phyloP scores from a whole-genome alignment of 2,888 invertebrate genomes.

The Schizotus pectinicornis region DNA sequence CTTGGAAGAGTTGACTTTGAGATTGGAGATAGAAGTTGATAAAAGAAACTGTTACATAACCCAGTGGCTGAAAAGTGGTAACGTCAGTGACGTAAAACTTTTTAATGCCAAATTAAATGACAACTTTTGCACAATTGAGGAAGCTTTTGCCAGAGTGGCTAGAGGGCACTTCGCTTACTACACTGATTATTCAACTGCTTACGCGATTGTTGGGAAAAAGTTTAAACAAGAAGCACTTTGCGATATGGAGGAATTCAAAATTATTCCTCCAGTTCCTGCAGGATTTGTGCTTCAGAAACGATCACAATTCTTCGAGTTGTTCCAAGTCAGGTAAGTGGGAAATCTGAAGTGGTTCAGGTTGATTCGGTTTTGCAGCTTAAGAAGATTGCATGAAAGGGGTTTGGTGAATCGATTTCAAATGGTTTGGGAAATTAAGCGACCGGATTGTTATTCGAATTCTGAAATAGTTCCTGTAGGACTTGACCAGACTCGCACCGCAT shows the following conservation, averaged over 20 bases:
- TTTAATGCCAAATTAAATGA: not conserved
- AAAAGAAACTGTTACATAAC: conserved; percentile 29
- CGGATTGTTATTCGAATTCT: conserved; percentile 29
- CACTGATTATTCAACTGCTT: conserved; percentile 57
- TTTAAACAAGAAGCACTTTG: conserved; percentile 58
- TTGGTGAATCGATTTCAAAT: conserved; percentile 22
- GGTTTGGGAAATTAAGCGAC: conserved; percentile 27
- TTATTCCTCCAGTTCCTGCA: conserved; percentile 37
- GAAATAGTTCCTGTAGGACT: conserved; percentile 29
- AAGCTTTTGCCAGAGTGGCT: conserved; percentile 54
- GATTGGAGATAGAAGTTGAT: conserved; percentile 59
- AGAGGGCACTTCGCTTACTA: conserved; percentile 61
- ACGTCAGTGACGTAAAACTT: not conserved
- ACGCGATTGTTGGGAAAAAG: conserved; percentile 44
- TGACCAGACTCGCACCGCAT: conserved; percentile 29
- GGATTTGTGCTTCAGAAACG: conserved; percentile 52
- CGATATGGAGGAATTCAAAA: conserved; percentile 50
- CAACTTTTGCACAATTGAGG: conserved; percentile 26
- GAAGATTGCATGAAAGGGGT: conserved; percentile 38
- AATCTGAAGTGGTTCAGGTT: not conserved
- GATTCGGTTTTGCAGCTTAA: conserved; percentile 39
- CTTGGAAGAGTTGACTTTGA: conserved; percentile 58
- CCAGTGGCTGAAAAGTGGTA: not conserved
- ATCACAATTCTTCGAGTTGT: conserved; percentile 39
- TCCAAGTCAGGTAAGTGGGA: conserved; percentile 34